These are phyloP conservation scores for Pseudomyrmex flavicornis DNA, from an alignment of 1,140 invertebrate species.

Conservation along the genomic window DNA sequence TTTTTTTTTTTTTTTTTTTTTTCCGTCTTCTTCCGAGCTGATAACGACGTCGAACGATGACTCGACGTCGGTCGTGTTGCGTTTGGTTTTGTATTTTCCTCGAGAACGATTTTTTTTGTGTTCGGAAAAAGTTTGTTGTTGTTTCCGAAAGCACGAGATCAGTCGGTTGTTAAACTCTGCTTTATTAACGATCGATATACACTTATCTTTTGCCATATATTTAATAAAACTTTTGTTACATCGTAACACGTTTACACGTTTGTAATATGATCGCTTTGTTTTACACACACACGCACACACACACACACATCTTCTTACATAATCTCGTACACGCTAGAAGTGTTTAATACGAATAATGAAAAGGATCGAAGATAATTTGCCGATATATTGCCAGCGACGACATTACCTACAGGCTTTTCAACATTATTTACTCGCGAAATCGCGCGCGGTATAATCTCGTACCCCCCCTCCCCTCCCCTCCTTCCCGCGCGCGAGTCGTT, in stretches of 20 bases:
- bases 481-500: constrained; percentile 17
- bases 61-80: background rate
- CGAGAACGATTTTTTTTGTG: constrained; percentile 4
- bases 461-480: background rate
- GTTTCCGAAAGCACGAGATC: constrained; percentile 9
- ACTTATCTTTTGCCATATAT: constrained; percentile 19
- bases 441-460: constrained; percentile 14
- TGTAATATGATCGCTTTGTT: constrained; percentile 53
- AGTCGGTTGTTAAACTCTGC: constrained; percentile 41
- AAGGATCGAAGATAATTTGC: constrained; percentile 23
- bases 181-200: constrained; percentile 50
- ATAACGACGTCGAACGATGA: constrained; percentile 37
- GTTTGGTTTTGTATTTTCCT: constrained; percentile 7
- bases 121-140: background rate
- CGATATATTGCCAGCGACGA: too few species aligned
- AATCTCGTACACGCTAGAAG: constrained; percentile 46
- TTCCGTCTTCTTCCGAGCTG: constrained; percentile 2
- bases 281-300: constrained; percentile 43
- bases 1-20: background rate
- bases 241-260: constrained; percentile 41
- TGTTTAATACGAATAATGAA: constrained; percentile 40
- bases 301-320: constrained; percentile 15
- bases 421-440: constrained; percentile 4
- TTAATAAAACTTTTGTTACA: constrained; percentile 50
- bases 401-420: background rate